phyloP scores from a whole-genome alignment of 2,113 vertebrate species.

The Pygoscelis antarcticus region DNA sequence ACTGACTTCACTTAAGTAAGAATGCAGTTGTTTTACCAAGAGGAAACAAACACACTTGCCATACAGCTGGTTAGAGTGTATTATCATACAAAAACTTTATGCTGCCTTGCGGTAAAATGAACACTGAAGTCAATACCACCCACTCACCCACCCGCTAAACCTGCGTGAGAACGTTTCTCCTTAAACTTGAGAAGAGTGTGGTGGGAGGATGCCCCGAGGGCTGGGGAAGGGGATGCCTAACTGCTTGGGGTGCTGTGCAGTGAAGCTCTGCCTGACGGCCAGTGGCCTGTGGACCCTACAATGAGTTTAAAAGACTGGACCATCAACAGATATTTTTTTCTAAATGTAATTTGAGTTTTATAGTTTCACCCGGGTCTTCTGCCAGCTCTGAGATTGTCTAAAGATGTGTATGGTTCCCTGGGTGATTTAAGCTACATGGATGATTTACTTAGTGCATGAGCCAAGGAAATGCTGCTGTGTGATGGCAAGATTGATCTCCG shows the following conservation, averaged over 20 bases:
- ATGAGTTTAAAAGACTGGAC: background rate
- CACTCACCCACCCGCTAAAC: background rate
- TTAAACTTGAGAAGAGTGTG: background rate
- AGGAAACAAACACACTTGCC: background rate
- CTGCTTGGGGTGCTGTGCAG: accelerated
- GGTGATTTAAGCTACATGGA: accelerated
- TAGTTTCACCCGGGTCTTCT: background rate
- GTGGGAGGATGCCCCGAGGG: background rate
- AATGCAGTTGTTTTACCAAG: background rate
- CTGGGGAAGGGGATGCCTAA: background rate
- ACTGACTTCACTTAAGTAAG: background rate
- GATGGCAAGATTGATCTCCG: accelerated
- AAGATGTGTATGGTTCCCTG: background rate
- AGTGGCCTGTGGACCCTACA: background rate
- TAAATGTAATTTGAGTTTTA: background rate
- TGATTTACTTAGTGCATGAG: accelerated
- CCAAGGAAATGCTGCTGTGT: background rate
- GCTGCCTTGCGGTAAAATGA: background rate
- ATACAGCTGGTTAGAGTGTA: background rate
- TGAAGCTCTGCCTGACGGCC: background rate
- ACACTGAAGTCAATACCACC: background rate
- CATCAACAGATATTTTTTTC: background rate
- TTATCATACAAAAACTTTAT: background rate
- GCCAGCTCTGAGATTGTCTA: background rate
- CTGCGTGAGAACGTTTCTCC: background rate